Evolutionary conservation across 1,140 invertebrate species (phyloP).

Genomic region (Thereuonema tuberculata): DNA sequence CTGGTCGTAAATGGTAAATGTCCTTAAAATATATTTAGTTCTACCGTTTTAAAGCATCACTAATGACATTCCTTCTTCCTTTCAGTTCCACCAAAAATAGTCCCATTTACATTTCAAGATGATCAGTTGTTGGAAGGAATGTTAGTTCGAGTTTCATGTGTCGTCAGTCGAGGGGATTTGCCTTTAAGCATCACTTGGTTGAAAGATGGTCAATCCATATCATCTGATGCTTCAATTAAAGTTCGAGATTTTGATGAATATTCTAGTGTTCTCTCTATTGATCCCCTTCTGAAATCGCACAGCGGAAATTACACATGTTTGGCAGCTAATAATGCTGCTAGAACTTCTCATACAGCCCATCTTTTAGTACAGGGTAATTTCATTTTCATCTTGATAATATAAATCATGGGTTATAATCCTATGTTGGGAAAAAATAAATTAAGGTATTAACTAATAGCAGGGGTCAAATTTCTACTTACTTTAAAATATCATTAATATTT

Average conservation of each 20-base stretch:
- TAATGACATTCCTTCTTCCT: conserved; percentile 7
- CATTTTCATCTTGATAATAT: too few species aligned
- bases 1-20: conserved; percentile 34
- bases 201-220: conserved; percentile 22
- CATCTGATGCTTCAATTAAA: background rate
- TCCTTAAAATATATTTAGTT: background rate
- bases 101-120: conserved; percentile 23
- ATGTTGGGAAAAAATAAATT: too few species aligned
- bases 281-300: conserved; percentile 25
- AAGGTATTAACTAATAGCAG: too few species aligned
- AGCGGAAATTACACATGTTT: conserved; percentile 27
- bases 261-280: conserved; percentile 26
- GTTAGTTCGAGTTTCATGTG: conserved; percentile 19
- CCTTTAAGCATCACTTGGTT: conserved; percentile 26
- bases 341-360: conserved; percentile 41
- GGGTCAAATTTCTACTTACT: too few species aligned
- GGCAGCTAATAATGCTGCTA: conserved; percentile 38
- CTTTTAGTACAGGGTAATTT: conserved; percentile 41
- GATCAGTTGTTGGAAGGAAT: conserved; percentile 30
- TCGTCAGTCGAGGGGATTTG: conserved; percentile 19
- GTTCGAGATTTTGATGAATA: conserved; percentile 20
- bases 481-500: too few species aligned
- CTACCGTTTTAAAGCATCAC: background rate
- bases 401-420: too few species aligned
- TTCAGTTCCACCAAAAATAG: conserved; percentile 21